Percentiles rank a stretch among this genome's conserved stretches.
These are phyloP conservation scores for Australoheros facetus DNA, from an alignment of 2,797 vertebrate genomes.

Conservation along the genomic window DNA sequence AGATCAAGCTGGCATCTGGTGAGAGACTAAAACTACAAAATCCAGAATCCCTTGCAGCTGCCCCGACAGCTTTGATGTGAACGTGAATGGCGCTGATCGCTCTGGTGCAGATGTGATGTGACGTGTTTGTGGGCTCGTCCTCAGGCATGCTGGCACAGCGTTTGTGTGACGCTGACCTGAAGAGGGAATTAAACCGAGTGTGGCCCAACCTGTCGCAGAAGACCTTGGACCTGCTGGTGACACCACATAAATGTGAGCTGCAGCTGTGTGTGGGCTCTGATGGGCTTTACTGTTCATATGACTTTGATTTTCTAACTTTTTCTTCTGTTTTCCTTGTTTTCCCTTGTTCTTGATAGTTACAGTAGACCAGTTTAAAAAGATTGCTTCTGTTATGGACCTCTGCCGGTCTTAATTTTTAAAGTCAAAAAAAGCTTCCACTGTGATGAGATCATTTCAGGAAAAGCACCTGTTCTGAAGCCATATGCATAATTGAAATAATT, in stretches of 20 bases:
- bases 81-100: conserved; percentile 15
- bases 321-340: neutral
- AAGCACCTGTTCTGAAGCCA: neutral
- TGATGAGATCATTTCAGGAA: neutral
- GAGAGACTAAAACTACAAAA: conserved; percentile 42
- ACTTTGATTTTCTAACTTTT: neutral
- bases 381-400: neutral
- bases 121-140: conserved; percentile 36
- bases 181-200: conserved; percentile 90
- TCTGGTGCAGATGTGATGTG: conserved; percentile 41
- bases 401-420: neutral
- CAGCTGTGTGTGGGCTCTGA: neutral
- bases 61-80: conserved; percentile 4
- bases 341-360: neutral
- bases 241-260: conserved; percentile 93
- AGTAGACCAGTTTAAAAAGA: too few relatives aligned
- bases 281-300: neutral
- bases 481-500: neutral
- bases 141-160: conserved; percentile 90
- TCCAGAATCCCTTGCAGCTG: conserved; percentile 22
- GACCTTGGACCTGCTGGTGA: conserved; percentile 92
- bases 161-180: conserved; percentile 89
- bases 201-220: conserved; percentile 95
- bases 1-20: conserved; percentile 97
- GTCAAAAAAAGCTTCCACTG: neutral